These are phyloP conservation scores for Nesometra sesokonis DNA, from an alignment of 35 echinoderm and acorn worm genomes.

Conservation along the genomic window DNA sequence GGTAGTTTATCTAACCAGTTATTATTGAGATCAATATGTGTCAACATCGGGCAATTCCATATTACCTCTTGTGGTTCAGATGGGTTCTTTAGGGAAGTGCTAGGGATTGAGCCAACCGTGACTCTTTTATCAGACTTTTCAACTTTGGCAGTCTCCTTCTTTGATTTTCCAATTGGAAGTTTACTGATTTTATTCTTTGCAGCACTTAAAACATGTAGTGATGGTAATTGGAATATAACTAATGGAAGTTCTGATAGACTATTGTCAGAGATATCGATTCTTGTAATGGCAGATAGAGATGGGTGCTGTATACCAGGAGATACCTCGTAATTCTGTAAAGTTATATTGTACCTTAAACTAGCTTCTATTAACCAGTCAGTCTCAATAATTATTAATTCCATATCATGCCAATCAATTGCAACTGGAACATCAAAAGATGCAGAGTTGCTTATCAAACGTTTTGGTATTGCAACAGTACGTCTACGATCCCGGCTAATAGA, in stretches of 20 bases:
- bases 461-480: slow-evolving; percentile 58
- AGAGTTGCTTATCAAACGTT: slow-evolving; percentile 38
- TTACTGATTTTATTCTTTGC: slow-evolving; percentile 71
- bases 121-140: background rate
- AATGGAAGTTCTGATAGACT: slow-evolving; percentile 53
- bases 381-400: slow-evolving; percentile 67
- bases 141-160: background rate
- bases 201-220: slow-evolving; percentile 67
- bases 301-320: slow-evolving; percentile 38
- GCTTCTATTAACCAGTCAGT: slow-evolving; percentile 80
- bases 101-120: background rate
- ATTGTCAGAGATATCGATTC: slow-evolving; percentile 87
- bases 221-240: slow-evolving; percentile 73
- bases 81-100: background rate
- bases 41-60: slow-evolving; percentile 71
- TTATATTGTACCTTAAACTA: slow-evolving; percentile 57
- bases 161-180: slow-evolving; percentile 23
- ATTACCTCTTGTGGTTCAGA: background rate
- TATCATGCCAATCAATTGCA: slow-evolving; percentile 90
- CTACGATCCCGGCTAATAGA: slow-evolving; percentile 18
- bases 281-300: slow-evolving; percentile 49
- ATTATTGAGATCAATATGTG: slow-evolving; percentile 45
- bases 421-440: slow-evolving; percentile 76
- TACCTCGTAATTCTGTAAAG: slow-evolving; percentile 44
- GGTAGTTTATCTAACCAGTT: slow-evolving; percentile 57